These are phyloP conservation scores for Melipona beecheii DNA, from an alignment of 2,888 invertebrate genomes.

Conservation along the genomic window DNA sequence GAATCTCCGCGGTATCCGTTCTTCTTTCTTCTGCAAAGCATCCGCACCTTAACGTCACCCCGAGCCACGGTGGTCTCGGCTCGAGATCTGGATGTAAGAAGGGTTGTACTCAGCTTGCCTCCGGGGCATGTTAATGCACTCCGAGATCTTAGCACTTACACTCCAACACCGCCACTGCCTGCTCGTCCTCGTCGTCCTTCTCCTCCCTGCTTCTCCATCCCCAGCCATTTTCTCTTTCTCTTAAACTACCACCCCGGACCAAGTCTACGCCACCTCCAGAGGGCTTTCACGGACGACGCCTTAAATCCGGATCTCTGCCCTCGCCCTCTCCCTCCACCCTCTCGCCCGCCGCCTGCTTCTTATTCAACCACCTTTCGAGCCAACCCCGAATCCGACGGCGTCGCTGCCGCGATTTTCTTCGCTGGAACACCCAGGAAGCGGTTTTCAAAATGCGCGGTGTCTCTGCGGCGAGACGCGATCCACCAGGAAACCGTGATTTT, in stretches of 20 bases:
- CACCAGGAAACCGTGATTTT: background rate
- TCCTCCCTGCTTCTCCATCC: conserved; percentile 70
- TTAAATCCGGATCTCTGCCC: conserved; percentile 83
- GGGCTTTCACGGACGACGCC: conserved; percentile 83
- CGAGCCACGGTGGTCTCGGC: conserved; percentile 75
- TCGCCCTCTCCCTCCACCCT: conserved; percentile 25
- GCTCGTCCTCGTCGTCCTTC: conserved; percentile 62
- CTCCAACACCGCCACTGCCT: conserved; percentile 81
- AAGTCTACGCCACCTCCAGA: conserved; percentile 79
- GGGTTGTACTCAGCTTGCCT: conserved; percentile 84
- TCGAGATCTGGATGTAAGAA: conserved; percentile 82
- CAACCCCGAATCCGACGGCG: conserved; percentile 40
- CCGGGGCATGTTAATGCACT: conserved; percentile 84
- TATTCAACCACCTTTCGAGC: conserved; percentile 60
- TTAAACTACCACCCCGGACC: conserved; percentile 77
- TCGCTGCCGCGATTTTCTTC: conserved; percentile 58
- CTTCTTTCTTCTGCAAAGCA: conserved; percentile 43
- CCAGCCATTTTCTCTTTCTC: conserved; percentile 83
- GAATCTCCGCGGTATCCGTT: conserved; percentile 80
- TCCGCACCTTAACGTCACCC: conserved; percentile 58
- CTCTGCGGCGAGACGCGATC: background rate
- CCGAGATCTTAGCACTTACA: conserved; percentile 84
- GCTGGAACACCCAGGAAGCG: conserved; percentile 46
- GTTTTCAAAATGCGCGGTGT: conserved; percentile 48
- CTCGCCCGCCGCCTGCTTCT: conserved; percentile 35